Conservation (phyloP, 2,113 vertebrate genomes). For the Corvus hawaiiensis region DNA sequence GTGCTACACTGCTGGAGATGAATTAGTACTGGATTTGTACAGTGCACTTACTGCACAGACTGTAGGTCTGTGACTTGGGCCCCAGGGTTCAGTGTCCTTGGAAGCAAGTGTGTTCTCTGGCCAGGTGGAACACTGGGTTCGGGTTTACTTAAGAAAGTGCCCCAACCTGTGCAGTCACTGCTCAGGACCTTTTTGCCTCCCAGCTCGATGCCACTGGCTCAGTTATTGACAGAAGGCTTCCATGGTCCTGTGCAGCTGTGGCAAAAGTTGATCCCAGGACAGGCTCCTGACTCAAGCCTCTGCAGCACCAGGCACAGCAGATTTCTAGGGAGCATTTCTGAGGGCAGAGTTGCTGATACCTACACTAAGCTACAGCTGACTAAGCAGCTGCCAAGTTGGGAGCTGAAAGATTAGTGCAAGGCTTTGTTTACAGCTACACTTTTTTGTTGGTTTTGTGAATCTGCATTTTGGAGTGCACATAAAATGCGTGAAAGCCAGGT, state of each 20-base stretch:
- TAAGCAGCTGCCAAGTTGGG: not conserved
- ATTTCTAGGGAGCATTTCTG: not conserved
- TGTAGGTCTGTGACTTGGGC: not conserved
- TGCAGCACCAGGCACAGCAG: not conserved
- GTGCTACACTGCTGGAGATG: not conserved
- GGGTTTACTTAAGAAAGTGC: accelerated
- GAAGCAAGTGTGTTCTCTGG: not conserved
- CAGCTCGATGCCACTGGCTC: not conserved
- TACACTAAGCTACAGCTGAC: not conserved
- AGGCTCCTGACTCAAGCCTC: not conserved
- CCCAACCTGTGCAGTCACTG: not conserved
- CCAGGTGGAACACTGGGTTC: not conserved
- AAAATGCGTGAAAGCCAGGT: not conserved
- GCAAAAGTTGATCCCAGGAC: not conserved
- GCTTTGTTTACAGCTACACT: not conserved
- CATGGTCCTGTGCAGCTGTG: not conserved
- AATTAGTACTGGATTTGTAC: not conserved
- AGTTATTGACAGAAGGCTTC: not conserved
- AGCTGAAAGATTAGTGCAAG: not conserved
- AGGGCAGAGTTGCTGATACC: not conserved
- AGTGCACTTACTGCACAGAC: not conserved
- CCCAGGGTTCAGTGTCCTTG: not conserved
- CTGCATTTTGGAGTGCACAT: not conserved
- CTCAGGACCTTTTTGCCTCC: not conserved
- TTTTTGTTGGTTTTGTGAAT: not conserved